Conservation (phyloP, 2,113 vertebrate species). For the Halichoeres trimaculatus region DNA sequence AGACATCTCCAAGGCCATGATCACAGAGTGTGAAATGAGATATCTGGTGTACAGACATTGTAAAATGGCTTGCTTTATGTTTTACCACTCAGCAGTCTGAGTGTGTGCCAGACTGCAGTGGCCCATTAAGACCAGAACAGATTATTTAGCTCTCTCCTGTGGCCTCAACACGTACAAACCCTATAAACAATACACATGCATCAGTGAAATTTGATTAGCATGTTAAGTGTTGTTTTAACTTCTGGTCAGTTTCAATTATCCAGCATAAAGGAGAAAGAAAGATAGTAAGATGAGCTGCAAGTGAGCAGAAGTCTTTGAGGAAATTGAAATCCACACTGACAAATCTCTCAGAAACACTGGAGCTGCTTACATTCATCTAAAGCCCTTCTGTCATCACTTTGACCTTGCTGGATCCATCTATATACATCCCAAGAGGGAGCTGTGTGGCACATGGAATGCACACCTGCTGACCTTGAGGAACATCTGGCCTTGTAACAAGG, state of each 20-base stretch:
- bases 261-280: background rate
- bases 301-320: background rate
- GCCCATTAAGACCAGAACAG: background rate
- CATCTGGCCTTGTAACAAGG: constrained; percentile 9
- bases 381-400: background rate
- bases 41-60: too few relatives aligned
- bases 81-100: background rate
- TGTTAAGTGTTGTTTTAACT: constrained; percentile 8
- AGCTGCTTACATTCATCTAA: constrained; percentile 1
- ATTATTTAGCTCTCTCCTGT: background rate
- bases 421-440: constrained; percentile 2
- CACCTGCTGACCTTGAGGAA: constrained; percentile 11
- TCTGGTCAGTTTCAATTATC: constrained; percentile 2
- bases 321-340: constrained; percentile 15
- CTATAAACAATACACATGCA: background rate
- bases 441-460: constrained; percentile 5
- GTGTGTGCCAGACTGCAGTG: background rate
- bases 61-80: background rate
- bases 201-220: background rate
- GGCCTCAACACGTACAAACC: background rate
- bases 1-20: background rate
- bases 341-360: constrained; percentile 8
- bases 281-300: constrained; percentile 10
- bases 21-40: background rate
- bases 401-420: constrained; percentile 8